Conservation (phyloP, 2,113 vertebrate species). For the Pavo muticus region DNA sequence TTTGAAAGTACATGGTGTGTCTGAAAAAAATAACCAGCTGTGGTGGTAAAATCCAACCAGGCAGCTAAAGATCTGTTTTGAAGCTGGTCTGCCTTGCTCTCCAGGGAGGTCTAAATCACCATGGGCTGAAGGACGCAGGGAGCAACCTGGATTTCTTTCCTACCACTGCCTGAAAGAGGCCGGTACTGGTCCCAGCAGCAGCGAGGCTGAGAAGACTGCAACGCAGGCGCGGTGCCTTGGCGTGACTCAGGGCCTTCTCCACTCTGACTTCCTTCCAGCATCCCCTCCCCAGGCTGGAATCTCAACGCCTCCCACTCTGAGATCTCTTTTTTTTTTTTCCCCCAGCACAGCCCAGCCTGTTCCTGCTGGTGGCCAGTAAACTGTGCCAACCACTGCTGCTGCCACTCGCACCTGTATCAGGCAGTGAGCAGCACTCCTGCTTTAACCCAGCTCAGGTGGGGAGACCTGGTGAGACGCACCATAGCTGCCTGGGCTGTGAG, state of each 20-base stretch:
- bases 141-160: accelerated
- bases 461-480: background rate
- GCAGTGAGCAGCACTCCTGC: background rate
- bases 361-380: background rate
- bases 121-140: background rate
- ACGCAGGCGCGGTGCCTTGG: accelerated
- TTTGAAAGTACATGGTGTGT: background rate
- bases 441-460: background rate
- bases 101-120: background rate
- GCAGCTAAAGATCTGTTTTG: accelerated
- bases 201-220: background rate
- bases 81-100: background rate
- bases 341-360: background rate
- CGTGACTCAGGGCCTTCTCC: background rate
- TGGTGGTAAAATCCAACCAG: background rate
- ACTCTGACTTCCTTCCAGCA: background rate
- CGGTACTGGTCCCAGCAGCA: accelerated
- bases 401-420: background rate
- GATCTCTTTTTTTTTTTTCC: background rate
- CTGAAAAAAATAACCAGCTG: background rate
- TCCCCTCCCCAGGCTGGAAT: background rate
- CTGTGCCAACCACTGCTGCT: background rate
- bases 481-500: background rate
- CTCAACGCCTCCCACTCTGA: background rate
- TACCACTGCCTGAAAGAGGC: background rate